Base-by-base conservation (phyloP, 2,888 invertebrate species). In the Toxonevra muliebris region DNA sequence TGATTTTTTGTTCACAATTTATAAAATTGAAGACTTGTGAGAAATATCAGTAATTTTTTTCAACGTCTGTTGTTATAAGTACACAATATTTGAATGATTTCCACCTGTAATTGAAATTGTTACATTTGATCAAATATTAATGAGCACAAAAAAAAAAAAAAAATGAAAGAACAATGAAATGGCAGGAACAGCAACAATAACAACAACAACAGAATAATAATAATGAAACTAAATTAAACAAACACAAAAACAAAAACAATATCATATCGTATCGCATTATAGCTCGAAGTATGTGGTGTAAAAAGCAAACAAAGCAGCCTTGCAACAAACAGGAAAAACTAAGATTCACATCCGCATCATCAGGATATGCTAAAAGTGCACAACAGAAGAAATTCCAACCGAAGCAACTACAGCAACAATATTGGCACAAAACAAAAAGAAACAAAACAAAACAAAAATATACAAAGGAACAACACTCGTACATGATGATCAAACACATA, bases 301-400 rank as follows among this genome's bases (percentile, higher is more conserved):
- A 17, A n/a, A 64, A 30, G 50, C 9, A 64, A 30, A n/a, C 13
- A 58, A 58, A 20, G 41, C 48, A 12, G 48, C 15, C 15, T 9
- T 9, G 15, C 15, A 13, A 15, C 48, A 48, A n/a, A 48, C 41
- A 50, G 41, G 64, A 57, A 57, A 57, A 12, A 4, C 15, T 13
- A 8, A 57, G 57, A 53, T 53, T 50, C 58, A 65, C 42, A 52
- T 65, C 52, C 59, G 59, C 43, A 30, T 42, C 8, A 30, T 42
- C 8, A 30, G 65, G 58, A 59, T 65, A 65, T 43, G 58, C 5
- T 42, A 40, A 57, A 48, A 45, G 9, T 20, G 9, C 59, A 20
- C 2, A 20, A n/a, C 20, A 19, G 10, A 19, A 30, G n/a, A 43
- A n/a, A 54, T 7, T 50, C n/a, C 55, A 30, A n/a, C 12, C n/a